Evolutionary conservation across 2,113 vertebrate genomes (phyloP).

Genomic region (Brachyhypopomus gauderio): DNA sequence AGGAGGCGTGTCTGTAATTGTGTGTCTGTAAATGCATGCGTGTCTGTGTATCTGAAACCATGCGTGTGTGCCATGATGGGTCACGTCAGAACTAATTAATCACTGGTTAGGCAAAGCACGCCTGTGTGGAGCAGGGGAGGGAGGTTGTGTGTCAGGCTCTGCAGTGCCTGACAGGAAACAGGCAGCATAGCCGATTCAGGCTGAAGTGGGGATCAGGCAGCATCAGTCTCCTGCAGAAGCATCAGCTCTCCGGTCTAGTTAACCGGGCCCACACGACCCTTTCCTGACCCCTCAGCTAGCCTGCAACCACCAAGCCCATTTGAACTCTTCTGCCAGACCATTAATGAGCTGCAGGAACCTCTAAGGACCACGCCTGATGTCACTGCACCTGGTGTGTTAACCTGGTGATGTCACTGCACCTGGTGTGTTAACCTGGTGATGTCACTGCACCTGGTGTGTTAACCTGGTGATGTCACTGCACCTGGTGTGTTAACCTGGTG

Average conservation of each 20-base stretch:
- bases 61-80: too few species aligned
- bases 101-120: background rate
- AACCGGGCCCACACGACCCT: constrained; percentile 15
- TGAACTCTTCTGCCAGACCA: constrained; percentile 6
- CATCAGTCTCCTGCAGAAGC: constrained; percentile 1
- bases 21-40: too few species aligned
- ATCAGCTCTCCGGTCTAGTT: constrained; percentile 25
- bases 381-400: too few species aligned
- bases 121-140: background rate
- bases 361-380: too few species aligned
- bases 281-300: background rate
- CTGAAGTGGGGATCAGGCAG: constrained; percentile 1
- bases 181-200: constrained; percentile 15
- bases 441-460: too few species aligned
- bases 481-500: too few species aligned
- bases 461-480: too few species aligned
- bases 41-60: too few species aligned
- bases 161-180: constrained; percentile 40
- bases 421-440: too few species aligned
- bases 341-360: constrained; percentile 24
- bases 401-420: too few species aligned
- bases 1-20: too few species aligned
- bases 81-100: too few species aligned
- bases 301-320: background rate
- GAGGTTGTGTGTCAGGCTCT: constrained; percentile 7